These are phyloP conservation scores for Piezodorus guildinii DNA, from an alignment of 1,140 invertebrate species.

Conservation along the genomic window DNA sequence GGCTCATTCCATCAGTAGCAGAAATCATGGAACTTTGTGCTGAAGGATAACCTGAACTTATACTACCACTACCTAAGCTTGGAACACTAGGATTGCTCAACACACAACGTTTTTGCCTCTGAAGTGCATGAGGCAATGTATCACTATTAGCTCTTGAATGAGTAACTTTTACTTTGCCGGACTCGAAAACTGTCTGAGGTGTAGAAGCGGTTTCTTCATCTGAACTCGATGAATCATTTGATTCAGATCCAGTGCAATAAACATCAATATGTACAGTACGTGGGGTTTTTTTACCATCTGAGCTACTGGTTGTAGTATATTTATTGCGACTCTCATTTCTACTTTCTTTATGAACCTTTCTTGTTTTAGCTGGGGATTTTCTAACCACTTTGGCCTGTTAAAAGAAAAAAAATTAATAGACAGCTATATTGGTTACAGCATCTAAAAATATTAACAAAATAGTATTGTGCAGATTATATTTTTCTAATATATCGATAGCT, in stretches of 20 bases:
- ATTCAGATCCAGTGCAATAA: constrained; percentile 59
- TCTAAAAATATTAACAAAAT: too few relatives aligned
- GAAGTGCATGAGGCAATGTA: constrained; percentile 35
- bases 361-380: neutral
- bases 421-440: too few relatives aligned
- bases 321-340: neutral
- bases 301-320: constrained; percentile 7
- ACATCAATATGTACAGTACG: constrained; percentile 66
- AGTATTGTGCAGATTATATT: too few relatives aligned
- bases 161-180: constrained; percentile 44
- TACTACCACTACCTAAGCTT: constrained; percentile 24
- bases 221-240: constrained; percentile 27
- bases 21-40: constrained; percentile 42
- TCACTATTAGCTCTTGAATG: constrained; percentile 40
- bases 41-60: constrained; percentile 48
- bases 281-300: constrained; percentile 36
- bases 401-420: neutral
- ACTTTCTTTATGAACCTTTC: neutral
- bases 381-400: neutral
- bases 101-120: constrained; percentile 31
- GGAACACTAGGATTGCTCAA: constrained; percentile 27
- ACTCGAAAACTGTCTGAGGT: constrained; percentile 52
- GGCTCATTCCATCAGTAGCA: constrained; percentile 29
- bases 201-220: constrained; percentile 39
- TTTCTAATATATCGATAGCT: too few relatives aligned